Conservation (phyloP, 2,888 invertebrate genomes). For the Eudasyphora cyanicolor region DNA sequence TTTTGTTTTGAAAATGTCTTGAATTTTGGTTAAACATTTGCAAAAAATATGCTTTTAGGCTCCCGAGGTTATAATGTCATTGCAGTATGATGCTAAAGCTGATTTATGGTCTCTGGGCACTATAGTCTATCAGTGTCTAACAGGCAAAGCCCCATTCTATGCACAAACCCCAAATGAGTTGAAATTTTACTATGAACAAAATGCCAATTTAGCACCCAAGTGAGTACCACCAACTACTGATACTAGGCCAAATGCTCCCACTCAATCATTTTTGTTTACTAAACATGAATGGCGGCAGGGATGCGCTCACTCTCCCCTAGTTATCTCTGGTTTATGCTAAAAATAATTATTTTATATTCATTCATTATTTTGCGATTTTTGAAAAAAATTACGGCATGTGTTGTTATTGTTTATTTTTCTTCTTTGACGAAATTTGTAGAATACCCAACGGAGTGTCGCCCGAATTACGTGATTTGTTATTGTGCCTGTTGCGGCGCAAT, state of each 20-base stretch:
- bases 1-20: conserved; percentile 19
- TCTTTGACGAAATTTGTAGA: conserved; percentile 80
- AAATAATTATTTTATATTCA: conserved; percentile 47
- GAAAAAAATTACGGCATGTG: too few species aligned
- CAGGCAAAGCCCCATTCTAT: conserved; percentile 99
- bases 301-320: neutral
- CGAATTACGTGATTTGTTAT: conserved; percentile 92
- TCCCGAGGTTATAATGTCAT: conserved; percentile 99
- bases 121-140: conserved; percentile 98
- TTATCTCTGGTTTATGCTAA: conserved; percentile 21
- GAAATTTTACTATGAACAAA: conserved; percentile 98
- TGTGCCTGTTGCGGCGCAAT: conserved; percentile 93
- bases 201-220: conserved; percentile 94
- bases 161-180: conserved; percentile 98
- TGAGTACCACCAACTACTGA: conserved; percentile 80
- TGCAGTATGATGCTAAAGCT: conserved; percentile 99
- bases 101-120: conserved; percentile 99
- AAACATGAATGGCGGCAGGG: neutral
- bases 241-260: neutral
- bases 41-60: conserved; percentile 85
- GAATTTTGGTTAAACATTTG: conserved; percentile 1
- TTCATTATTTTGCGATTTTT: conserved; percentile 43
- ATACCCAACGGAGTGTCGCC: conserved; percentile 96
- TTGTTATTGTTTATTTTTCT: conserved; percentile 28
- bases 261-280: conserved; percentile 13